Evolutionary conservation across 2,888 invertebrate genomes (phyloP).

Genomic region (Melieria picta): DNA sequence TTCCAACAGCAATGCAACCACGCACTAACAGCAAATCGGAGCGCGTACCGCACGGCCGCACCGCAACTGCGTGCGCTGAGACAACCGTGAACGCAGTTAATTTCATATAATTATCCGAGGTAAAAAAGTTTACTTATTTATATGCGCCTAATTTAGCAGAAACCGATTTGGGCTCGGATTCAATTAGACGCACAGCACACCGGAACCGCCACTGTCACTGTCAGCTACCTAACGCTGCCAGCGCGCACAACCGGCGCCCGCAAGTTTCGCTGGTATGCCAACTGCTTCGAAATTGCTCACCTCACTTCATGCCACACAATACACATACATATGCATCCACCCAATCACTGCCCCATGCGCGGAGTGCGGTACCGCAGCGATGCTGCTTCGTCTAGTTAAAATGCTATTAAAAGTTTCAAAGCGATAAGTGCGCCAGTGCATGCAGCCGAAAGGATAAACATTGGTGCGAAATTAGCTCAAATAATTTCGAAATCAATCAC

Average conservation of each 20-base stretch:
- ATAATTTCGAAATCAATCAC: neutral
- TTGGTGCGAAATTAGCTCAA: slow-evolving; percentile 13
- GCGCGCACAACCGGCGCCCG: too few species aligned
- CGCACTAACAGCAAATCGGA: too few species aligned
- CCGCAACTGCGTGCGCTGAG: neutral
- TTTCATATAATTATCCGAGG: slow-evolving; percentile 21
- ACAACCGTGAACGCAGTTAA: slow-evolving; percentile 11
- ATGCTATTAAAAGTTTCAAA: slow-evolving; percentile 22
- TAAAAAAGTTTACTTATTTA: slow-evolving; percentile 25
- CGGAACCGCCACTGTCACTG: too few species aligned
- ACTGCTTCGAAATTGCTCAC: neutral
- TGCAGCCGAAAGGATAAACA: neutral
- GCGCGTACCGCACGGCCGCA: too few species aligned
- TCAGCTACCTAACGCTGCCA: too few species aligned
- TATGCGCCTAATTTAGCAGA: slow-evolving; percentile 26
- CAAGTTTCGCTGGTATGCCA: too few species aligned
- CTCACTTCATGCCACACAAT: neutral
- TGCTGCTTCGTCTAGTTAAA: slow-evolving; percentile 13
- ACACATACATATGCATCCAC: neutral
- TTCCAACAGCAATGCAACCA: too few species aligned
- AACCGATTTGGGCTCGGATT: slow-evolving; percentile 19
- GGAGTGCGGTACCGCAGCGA: neutral
- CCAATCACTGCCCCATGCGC: neutral
- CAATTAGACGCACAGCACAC: slow-evolving; percentile 27
- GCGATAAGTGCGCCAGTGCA: neutral